Percentiles rank a stretch among this genome's conserved stretches.
phyloP scores from a whole-genome alignment of 2,113 vertebrate species.

The Apodemus sylvaticus region DNA sequence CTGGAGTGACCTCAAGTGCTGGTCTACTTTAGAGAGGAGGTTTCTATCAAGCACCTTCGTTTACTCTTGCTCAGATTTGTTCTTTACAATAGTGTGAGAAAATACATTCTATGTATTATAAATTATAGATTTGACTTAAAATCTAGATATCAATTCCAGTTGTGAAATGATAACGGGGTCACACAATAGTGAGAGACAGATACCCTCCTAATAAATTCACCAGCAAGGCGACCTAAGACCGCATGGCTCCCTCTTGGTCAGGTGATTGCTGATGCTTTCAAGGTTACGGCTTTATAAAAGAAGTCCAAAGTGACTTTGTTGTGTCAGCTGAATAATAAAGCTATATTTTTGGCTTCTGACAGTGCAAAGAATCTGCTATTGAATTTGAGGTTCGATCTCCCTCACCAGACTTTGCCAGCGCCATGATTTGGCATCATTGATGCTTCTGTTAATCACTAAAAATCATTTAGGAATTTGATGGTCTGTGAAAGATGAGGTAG shows the following conservation, averaged over 20 bases:
- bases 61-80: neutral
- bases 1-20: neutral
- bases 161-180: neutral
- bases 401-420: neutral
- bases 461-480: neutral
- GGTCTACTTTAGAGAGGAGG: neutral
- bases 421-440: neutral
- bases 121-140: neutral
- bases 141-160: neutral
- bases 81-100: neutral
- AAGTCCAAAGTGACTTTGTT: neutral
- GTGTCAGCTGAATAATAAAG: neutral
- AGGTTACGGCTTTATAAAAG: neutral
- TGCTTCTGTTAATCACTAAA: neutral
- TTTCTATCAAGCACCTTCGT: neutral
- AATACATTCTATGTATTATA: neutral
- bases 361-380: neutral
- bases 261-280: neutral
- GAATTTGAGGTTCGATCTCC: neutral
- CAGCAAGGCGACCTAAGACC: neutral
- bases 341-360: neutral
- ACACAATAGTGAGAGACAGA: neutral
- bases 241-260: neutral
- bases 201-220: neutral
- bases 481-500: neutral